Conservation (phyloP, 2,113 vertebrate genomes). For the Procavia capensis region DNA sequence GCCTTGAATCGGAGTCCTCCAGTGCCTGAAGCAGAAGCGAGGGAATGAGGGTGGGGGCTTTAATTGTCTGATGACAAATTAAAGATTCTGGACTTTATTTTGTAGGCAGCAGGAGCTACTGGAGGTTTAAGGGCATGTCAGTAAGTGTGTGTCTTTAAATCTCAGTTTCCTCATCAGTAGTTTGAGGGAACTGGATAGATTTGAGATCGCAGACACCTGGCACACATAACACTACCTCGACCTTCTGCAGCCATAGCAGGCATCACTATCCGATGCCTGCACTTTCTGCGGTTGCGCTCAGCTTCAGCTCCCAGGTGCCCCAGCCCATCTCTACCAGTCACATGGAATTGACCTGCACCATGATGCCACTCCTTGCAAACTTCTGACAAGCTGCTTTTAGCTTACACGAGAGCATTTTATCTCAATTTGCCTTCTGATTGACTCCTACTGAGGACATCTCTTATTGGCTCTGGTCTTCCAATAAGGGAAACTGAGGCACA, state of each 20-base stretch:
- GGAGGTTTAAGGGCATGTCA: neutral
- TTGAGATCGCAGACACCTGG: neutral
- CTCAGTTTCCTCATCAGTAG: neutral
- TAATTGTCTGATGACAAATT: neutral
- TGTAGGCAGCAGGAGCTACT: neutral
- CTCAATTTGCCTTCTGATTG: neutral
- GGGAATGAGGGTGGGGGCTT: neutral
- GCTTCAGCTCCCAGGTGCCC: neutral
- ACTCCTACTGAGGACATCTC: neutral
- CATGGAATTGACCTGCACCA: neutral
- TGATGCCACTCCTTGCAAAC: too few species aligned
- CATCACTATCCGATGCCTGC: slow-evolving; percentile 13
- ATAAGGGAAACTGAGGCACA: neutral
- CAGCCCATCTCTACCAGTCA: neutral
- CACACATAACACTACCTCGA: neutral
- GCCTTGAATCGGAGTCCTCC: neutral
- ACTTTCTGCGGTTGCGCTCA: neutral
- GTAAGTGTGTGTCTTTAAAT: neutral
- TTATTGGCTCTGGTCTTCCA: neutral
- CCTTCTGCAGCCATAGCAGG: neutral
- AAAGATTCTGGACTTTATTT: neutral
- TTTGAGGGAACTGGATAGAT: neutral
- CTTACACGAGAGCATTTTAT: neutral
- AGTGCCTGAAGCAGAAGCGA: neutral
- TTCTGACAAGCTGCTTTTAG: too few species aligned